Evolutionary conservation across 2,888 invertebrate species (phyloP).

Genomic region (Acanthosoma haemorrhoidale): DNA sequence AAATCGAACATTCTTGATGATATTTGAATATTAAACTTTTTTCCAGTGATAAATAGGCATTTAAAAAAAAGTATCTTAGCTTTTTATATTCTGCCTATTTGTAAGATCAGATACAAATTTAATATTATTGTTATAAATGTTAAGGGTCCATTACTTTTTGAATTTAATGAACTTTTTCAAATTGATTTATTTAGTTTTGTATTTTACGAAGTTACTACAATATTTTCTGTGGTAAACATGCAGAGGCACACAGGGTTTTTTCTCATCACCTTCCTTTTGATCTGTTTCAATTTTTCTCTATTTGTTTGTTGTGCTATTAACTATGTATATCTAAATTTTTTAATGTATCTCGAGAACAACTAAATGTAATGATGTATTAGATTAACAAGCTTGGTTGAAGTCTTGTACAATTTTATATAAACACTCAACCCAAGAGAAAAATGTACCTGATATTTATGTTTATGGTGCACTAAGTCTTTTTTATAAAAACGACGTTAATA

Average conservation of each 20-base stretch:
- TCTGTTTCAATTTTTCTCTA: neutral
- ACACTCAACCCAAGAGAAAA: neutral
- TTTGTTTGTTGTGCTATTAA: neutral
- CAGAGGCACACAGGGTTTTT: slow-evolving; percentile 1
- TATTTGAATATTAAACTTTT: neutral
- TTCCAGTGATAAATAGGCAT: neutral
- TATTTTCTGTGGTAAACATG: neutral
- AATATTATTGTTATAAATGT: neutral
- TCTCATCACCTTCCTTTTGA: neutral
- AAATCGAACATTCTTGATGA: too few relatives aligned
- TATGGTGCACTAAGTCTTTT: neutral
- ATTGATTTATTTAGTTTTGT: neutral
- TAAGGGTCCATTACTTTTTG: neutral
- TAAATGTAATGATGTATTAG: neutral
- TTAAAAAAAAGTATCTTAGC: neutral
- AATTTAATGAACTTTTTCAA: neutral
- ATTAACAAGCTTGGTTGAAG: slow-evolving; percentile 1
- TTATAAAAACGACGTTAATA: neutral
- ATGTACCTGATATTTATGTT: neutral
- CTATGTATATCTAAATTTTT: neutral
- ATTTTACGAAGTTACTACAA: neutral
- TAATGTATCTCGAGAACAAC: neutral
- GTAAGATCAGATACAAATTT: neutral
- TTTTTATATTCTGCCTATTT: neutral
- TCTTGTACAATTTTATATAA: neutral